Evolutionary conservation across 1,140 invertebrate genomes (phyloP).

Genomic region (Scylla paramamosain): DNA sequence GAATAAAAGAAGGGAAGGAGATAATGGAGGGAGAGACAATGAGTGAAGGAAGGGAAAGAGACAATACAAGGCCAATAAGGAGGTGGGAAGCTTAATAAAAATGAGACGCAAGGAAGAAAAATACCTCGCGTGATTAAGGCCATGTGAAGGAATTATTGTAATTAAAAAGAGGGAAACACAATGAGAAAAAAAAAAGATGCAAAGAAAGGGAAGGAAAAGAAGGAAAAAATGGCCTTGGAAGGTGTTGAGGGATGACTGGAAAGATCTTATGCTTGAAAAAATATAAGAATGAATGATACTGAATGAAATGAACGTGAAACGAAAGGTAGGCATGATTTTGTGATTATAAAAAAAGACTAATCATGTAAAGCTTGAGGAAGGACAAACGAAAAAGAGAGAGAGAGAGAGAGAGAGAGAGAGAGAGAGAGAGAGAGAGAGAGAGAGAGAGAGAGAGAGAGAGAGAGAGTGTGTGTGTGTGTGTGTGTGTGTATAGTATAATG

Average conservation of each 20-base stretch:
- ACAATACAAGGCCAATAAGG: too few relatives aligned
- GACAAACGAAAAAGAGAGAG: not conserved
- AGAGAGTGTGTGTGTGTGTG: too few relatives aligned
- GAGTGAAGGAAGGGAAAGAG: not conserved
- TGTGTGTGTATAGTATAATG: too few relatives aligned
- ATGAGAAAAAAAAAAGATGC: not conserved
- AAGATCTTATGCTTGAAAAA: not conserved
- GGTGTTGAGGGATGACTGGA: not conserved
- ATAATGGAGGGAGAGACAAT: not conserved
- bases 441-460: not conserved
- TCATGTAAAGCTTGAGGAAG: too few relatives aligned
- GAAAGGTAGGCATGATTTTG: not conserved
- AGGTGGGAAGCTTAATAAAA: not conserved
- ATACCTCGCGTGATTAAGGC: not conserved
- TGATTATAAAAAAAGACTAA: not conserved
- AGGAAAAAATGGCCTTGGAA: not conserved
- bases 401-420: not conserved
- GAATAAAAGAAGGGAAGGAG: not conserved
- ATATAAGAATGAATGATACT: not conserved
- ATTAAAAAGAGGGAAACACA: not conserved
- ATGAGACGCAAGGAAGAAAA: not conserved
- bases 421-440: not conserved
- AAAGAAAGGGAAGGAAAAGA: not conserved
- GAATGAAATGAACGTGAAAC: not conserved
- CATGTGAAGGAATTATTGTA: too few relatives aligned